Evolutionary conservation across 2,888 invertebrate species (phyloP).

Genomic region (Amphimallon solstitiale): DNA sequence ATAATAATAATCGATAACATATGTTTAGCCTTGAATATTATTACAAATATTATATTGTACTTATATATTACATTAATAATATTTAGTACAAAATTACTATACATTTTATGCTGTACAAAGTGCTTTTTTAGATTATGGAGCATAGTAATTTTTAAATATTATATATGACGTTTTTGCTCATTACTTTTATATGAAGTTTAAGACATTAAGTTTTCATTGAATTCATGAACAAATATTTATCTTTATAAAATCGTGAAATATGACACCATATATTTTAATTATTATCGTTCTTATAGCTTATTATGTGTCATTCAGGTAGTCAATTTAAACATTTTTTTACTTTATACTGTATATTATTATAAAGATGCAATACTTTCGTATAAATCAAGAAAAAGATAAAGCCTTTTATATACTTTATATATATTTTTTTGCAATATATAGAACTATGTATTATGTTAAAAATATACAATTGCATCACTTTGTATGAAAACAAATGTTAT

Average conservation of each 20-base stretch:
- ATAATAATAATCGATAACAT: not conserved
- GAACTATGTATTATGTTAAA: not conserved
- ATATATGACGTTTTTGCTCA: not conserved
- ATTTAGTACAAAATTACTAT: constrained; percentile 34
- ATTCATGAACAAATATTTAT: too few relatives aligned
- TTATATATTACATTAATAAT: constrained; percentile 25
- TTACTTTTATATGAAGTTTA: constrained; percentile 4
- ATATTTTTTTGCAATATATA: not conserved
- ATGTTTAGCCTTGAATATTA: constrained; percentile 30
- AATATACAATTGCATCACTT: not conserved
- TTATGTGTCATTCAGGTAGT: too few relatives aligned
- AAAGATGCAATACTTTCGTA: too few relatives aligned
- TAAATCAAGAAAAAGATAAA: too few relatives aligned
- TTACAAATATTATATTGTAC: constrained; percentile 14
- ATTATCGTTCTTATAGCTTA: too few relatives aligned
- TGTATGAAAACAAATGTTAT: not conserved
- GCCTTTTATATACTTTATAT: not conserved
- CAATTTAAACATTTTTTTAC: too few relatives aligned
- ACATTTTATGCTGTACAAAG: constrained; percentile 31
- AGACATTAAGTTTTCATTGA: not conserved
- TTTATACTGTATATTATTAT: too few relatives aligned
- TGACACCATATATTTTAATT: too few relatives aligned
- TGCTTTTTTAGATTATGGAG: not conserved
- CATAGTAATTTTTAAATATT: not conserved
- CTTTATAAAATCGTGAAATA: too few relatives aligned